These are phyloP conservation scores for Drosophila auraria DNA, from an alignment of 1,140 invertebrate genomes.

Conservation along the genomic window DNA sequence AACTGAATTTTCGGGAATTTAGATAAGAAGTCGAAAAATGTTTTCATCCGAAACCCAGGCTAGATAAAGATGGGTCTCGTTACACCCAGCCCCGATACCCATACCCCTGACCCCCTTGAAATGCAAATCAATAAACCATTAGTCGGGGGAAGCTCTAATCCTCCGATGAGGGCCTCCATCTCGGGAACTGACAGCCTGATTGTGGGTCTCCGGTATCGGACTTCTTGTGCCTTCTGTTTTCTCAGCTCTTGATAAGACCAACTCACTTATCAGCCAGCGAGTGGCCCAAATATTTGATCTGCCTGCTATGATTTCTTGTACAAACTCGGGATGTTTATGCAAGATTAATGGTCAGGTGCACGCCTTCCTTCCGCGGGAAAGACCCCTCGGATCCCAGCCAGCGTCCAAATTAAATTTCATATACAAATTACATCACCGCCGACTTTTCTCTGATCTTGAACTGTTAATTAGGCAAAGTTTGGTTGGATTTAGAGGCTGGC, in stretches of 20 bases:
- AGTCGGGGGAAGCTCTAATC: slow-evolving; percentile 7
- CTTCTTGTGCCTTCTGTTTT: slow-evolving; percentile 13
- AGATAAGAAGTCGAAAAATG: slow-evolving; percentile 70
- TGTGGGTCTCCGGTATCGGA: slow-evolving; percentile 38
- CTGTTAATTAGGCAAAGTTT: slow-evolving; percentile 68
- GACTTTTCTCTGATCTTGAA: slow-evolving; percentile 46
- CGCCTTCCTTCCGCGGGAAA: slow-evolving; percentile 56
- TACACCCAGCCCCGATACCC: slow-evolving; percentile 16
- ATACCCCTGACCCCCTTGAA: neutral
- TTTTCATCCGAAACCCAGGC: slow-evolving; percentile 45
- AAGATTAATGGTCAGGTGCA: slow-evolving; percentile 82
- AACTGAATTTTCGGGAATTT: slow-evolving; percentile 79
- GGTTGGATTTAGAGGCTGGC: slow-evolving; percentile 51
- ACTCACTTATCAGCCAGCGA: slow-evolving; percentile 52
- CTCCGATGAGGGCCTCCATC: slow-evolving; percentile 57
- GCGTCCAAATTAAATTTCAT: slow-evolving; percentile 14
- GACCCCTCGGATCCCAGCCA: slow-evolving; percentile 6
- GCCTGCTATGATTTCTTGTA: slow-evolving; percentile 64
- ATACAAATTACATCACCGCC: slow-evolving; percentile 46
- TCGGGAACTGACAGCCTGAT: slow-evolving; percentile 49
- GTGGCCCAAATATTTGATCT: slow-evolving; percentile 71
- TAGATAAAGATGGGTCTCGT: slow-evolving; percentile 24
- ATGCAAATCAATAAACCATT: slow-evolving; percentile 61
- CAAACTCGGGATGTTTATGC: slow-evolving; percentile 70
- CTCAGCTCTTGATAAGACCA: slow-evolving; percentile 53